Evolutionary conservation across 92 coral and sea anemone species (phyloP).

Genomic region (Nematostella vectensis): DNA sequence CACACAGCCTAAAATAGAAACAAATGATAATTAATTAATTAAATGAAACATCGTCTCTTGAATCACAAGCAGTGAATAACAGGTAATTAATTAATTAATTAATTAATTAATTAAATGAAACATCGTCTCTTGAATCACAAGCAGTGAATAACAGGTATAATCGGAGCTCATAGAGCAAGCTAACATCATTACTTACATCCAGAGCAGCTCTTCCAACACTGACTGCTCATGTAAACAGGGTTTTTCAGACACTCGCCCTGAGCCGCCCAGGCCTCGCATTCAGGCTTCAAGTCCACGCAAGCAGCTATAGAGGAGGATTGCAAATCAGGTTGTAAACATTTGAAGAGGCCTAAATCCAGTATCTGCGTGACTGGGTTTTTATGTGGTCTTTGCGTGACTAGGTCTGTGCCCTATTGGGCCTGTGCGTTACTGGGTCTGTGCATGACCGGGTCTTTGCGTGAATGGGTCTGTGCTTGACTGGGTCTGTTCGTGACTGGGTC

Average conservation of each 20-base stretch:
- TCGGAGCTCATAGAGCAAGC: too few species aligned
- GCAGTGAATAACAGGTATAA: too few species aligned
- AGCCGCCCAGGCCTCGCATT: slow-evolving; percentile 50
- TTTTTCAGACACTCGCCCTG: slow-evolving; percentile 45
- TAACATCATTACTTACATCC: slow-evolving; percentile 25
- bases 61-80: not conserved
- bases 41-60: not conserved
- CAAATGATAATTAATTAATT: not conserved
- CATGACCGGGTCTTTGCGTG: too few species aligned
- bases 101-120: not conserved
- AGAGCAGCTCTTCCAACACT: slow-evolving; percentile 60
- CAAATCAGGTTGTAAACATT: not conserved
- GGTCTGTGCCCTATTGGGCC: too few species aligned
- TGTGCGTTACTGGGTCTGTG: too few species aligned
- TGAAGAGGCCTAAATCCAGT: too few species aligned
- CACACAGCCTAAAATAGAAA: slow-evolving; percentile 3
- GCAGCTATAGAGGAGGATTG: slow-evolving; percentile 11
- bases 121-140: not conserved
- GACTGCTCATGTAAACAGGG: slow-evolving; percentile 36
- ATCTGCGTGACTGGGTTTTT: too few species aligned
- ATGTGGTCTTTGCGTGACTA: too few species aligned
- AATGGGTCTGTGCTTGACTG: too few species aligned
- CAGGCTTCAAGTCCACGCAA: slow-evolving; percentile 30
- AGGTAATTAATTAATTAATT: too few species aligned
- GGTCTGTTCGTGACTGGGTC: too few species aligned